These are phyloP conservation scores for Marronus borbonicus DNA, from an alignment of 2,888 invertebrate species.

Conservation along the genomic window DNA sequence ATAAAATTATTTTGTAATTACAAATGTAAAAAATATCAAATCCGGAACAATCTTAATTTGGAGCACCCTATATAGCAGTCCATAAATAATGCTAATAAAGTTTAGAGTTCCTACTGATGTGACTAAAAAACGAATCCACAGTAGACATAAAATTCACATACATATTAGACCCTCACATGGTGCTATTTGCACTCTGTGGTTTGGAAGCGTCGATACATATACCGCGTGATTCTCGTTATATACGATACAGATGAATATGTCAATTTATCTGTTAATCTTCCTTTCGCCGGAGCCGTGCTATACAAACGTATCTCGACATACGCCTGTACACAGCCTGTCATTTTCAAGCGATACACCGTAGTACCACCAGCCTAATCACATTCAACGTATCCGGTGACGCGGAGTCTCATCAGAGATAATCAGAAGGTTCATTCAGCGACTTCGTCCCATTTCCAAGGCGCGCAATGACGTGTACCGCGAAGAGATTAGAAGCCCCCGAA, in stretches of 20 bases:
- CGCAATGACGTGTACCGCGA: background rate
- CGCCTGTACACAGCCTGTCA: slow-evolving; percentile 11
- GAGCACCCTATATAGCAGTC: too few relatives aligned
- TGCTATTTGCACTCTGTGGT: background rate
- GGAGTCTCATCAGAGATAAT: slow-evolving; percentile 29
- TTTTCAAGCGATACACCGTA: background rate
- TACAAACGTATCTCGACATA: slow-evolving; percentile 31
- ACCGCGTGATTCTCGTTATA: background rate
- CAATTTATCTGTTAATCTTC: slow-evolving; percentile 27
- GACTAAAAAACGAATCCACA: too few relatives aligned
- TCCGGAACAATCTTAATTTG: too few relatives aligned
- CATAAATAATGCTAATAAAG: too few relatives aligned
- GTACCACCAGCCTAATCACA: slow-evolving; percentile 13
- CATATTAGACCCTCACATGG: background rate
- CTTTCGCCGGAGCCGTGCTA: background rate
- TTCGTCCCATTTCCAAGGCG: slow-evolving; percentile 22
- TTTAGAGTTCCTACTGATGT: too few relatives aligned
- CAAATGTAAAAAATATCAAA: too few relatives aligned
- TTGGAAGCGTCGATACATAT: background rate
- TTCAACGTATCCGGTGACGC: background rate
- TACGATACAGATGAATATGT: slow-evolving; percentile 10
- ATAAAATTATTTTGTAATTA: too few relatives aligned
- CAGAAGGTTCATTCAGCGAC: slow-evolving; percentile 20
- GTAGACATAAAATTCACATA: too few relatives aligned
- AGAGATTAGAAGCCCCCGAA: slow-evolving; percentile 36